These are phyloP conservation scores for Acrobasis consociella DNA, from an alignment of 2,888 invertebrate species.

Conservation along the genomic window DNA sequence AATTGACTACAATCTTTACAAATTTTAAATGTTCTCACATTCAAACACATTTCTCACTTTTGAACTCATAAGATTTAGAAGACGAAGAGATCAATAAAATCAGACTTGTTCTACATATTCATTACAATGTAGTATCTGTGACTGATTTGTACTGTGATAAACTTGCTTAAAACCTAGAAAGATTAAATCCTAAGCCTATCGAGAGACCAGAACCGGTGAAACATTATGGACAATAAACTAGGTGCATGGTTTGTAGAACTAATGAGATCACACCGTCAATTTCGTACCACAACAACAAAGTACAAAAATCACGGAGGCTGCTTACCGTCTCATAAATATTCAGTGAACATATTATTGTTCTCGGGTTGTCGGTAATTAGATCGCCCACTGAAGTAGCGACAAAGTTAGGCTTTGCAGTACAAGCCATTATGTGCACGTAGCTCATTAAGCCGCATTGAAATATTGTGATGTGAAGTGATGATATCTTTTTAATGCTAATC, in stretches of 20 bases:
- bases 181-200: no score
- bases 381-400: conserved; percentile 77
- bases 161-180: no score
- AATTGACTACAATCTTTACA: no score
- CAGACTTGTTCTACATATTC: no score
- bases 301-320: conserved; percentile 72
- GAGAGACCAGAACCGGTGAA: no score
- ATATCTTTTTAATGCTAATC: conserved; percentile 23
- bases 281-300: conserved; percentile 69
- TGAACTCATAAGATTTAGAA: no score
- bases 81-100: no score
- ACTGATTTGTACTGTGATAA: no score
- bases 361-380: conserved; percentile 79
- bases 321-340: conserved; percentile 71
- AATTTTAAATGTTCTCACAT: no score
- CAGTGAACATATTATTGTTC: conserved; percentile 79
- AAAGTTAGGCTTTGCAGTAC: conserved; percentile 51
- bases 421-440: conserved; percentile 47
- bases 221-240: no score
- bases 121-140: no score
- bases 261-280: conserved; percentile 49
- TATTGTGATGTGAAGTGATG: conserved; percentile 36
- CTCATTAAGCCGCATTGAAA: conserved; percentile 57
- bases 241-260: background rate
- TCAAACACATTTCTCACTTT: no score